Base-by-base conservation (phyloP, 2,888 invertebrate genomes). In the Diogma glabrata region DNA sequence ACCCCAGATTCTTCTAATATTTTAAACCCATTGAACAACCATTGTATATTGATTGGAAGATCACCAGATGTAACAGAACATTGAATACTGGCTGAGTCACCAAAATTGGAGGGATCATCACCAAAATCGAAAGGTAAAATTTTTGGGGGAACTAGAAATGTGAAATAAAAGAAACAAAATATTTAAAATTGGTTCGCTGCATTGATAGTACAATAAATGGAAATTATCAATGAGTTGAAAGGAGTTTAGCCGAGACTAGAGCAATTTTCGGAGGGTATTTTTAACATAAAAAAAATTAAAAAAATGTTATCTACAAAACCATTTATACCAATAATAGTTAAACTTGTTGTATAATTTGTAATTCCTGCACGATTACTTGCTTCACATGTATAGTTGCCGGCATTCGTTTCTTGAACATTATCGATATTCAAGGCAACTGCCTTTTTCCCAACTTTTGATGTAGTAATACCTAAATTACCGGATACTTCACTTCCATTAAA, bases 31-130 rank as follows among this genome's bases (percentile, higher is more conserved):
- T 80, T 78, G 55, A 84, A 83, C 55, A 75, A 72, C 68, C 69
- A 68, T 56, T 65, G 63, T 73, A 80, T 59, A 74, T 80, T 1
- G 82, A 90, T 75, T 10, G 89, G 89, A 58, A 84, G 73, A 72
- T 90, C 89, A 55, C 90, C 87, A 63, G 82, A 80, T 55, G 82
- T 75, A 57, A 82, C 78, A 50, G 79, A 80, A 69, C 85, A 86
- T 60, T 78, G 81, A 64, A 62, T 19, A 70, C 60, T 43, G n/a
- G 65, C 66, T 10, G 61, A 57, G 40, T 47, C 47, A 12, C 47
- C 47, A 19, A 20, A 47, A 47, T 47, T 30, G 20, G 23, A 45
- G 49, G 81, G 78, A 64, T 82, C 79, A 57, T 81, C 78, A 56
- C 82, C 83, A 64, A 84, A 83, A 59, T 74, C 71, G 65, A 85